Evolutionary conservation across 2,113 vertebrate species (phyloP).

Genomic region (Salvelinus alpinus): DNA sequence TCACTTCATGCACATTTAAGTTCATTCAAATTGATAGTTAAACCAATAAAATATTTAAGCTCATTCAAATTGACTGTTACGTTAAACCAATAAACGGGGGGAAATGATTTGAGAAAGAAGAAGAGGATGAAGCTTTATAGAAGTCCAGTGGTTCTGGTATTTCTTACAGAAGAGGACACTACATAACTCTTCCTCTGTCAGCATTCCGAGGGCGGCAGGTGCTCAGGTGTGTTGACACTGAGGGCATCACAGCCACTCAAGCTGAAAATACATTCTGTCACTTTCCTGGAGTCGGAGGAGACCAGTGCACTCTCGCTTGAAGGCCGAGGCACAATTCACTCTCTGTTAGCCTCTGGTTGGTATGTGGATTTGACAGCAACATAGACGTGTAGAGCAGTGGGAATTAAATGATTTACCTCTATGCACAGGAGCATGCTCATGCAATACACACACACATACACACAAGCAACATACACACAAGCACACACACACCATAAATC

Average conservation of each 20-base stretch:
- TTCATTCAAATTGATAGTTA: not conserved
- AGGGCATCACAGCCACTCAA: conserved; percentile 61
- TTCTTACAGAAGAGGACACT: not conserved
- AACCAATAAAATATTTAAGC: too few relatives aligned
- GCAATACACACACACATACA: not conserved
- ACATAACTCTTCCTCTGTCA: conserved; percentile 52
- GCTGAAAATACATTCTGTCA: conserved; percentile 69
- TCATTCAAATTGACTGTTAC: not conserved
- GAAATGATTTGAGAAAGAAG: not conserved
- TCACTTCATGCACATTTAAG: not conserved
- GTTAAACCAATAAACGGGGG: not conserved
- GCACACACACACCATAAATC: not conserved
- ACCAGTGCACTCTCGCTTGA: conserved; percentile 9
- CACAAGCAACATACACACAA: not conserved
- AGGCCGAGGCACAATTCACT: not conserved
- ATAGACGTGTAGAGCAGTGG: not conserved
- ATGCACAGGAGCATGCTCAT: not conserved
- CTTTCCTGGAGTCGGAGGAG: conserved; percentile 59
- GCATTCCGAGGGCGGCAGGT: conserved; percentile 45
- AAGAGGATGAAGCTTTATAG: not conserved
- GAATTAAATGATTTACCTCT: not conserved
- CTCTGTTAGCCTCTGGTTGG: not conserved
- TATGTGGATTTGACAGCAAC: not conserved
- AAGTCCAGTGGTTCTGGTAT: too few relatives aligned
- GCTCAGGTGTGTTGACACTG: conserved; percentile 63